phyloP scores from a whole-genome alignment of 1,140 invertebrate species.

The Zaprionus ornatus region DNA sequence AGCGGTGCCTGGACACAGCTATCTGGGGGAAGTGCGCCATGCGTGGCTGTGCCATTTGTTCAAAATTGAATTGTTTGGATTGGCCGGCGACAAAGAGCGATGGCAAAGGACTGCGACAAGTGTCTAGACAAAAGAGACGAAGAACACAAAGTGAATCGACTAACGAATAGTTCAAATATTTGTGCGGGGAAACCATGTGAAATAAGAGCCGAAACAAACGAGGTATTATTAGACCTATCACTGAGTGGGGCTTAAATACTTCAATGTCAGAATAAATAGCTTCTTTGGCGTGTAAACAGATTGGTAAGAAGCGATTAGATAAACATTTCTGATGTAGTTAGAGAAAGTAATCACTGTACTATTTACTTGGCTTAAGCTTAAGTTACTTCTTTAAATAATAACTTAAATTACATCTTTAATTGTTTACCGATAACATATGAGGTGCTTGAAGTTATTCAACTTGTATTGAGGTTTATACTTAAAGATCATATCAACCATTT shows the following conservation, averaged over 20 bases:
- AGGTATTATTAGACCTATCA: not conserved
- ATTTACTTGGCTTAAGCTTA: not conserved
- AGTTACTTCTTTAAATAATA: too few relatives aligned
- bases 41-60: constrained; percentile 17
- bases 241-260: not conserved
- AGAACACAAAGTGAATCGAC: constrained; percentile 14
- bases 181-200: not conserved
- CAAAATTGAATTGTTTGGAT: constrained; percentile 20
- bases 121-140: constrained; percentile 38
- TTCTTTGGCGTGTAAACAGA: not conserved
- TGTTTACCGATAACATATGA: too few relatives aligned
- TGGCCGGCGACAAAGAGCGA: not conserved
- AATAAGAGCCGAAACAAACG: not conserved
- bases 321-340: not conserved
- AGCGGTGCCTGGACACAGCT: not conserved
- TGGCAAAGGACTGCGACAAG: constrained; percentile 15
- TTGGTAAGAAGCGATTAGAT: not conserved
- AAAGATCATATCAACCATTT: too few relatives aligned
- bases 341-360: not conserved
- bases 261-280: not conserved
- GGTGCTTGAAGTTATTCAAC: too few relatives aligned
- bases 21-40: not conserved
- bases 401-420: too few relatives aligned
- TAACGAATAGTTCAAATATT: constrained; percentile 12
- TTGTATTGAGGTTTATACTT: too few relatives aligned